A percentile compares a stretch with the other conserved stretches of the same genome.
phyloP scores from a whole-genome alignment of 2,113 vertebrate species.

The Caloenas nicobarica region DNA sequence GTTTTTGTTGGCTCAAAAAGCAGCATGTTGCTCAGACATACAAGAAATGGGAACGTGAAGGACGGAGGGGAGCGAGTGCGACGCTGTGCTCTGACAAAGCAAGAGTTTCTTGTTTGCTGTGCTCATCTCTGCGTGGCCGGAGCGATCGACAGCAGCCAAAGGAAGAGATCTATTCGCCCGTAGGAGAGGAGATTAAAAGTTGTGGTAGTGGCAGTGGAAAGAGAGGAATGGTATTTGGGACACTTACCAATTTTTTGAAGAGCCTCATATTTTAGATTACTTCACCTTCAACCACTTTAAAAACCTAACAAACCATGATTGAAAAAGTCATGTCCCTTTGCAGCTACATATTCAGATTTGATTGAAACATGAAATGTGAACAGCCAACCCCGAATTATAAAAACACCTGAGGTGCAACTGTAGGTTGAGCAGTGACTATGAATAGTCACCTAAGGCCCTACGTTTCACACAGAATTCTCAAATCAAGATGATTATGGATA shows the following conservation, averaged over 20 bases:
- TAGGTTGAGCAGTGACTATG: not conserved
- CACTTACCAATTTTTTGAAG: not conserved
- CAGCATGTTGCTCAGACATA: not conserved
- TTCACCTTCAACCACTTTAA: not conserved
- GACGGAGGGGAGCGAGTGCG: not conserved
- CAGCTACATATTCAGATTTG: not conserved
- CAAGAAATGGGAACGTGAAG: not conserved
- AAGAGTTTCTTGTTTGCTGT: not conserved
- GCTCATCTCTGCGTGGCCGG: not conserved
- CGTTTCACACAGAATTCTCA: not conserved
- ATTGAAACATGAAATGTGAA: not conserved
- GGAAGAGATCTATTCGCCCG: not conserved
- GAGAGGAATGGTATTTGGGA: not conserved
- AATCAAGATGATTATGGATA: not conserved
- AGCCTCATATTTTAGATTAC: not conserved
- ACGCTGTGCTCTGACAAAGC: not conserved
- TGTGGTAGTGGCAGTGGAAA: not conserved
- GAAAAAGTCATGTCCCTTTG: not conserved
- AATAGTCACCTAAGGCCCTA: not conserved
- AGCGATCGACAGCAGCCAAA: not conserved
- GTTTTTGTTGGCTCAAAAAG: not conserved
- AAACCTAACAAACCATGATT: not conserved
- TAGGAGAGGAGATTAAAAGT: not conserved
- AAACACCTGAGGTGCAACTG: conserved; percentile 2
- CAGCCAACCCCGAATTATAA: not conserved